Conservation (phyloP, 2,113 vertebrate genomes). For the Podiceps cristatus region DNA sequence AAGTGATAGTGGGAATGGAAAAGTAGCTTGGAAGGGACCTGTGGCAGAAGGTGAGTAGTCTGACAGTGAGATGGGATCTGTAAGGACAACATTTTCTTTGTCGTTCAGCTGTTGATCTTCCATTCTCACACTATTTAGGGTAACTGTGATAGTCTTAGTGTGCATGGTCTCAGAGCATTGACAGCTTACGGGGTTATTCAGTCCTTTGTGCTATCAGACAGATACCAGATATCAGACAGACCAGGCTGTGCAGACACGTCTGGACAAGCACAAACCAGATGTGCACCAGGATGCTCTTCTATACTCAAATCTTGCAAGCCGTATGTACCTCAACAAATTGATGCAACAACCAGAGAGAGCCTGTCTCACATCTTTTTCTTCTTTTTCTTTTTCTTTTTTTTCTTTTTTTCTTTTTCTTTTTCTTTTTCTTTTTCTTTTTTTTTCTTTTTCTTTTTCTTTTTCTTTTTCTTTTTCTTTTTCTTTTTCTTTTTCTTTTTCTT, state of each 20-base stretch:
- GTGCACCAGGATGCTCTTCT: not conserved
- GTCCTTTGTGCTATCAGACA: rapidly evolving
- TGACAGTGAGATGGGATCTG: not conserved
- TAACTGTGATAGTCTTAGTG: not conserved
- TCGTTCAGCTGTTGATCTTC: not conserved
- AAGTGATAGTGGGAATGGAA: not conserved
- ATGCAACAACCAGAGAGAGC: not conserved
- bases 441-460: no score
- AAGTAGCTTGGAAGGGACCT: not conserved
- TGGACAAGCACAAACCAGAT: not conserved
- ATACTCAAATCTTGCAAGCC: not conserved
- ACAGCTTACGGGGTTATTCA: not conserved
- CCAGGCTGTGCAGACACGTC: no score
- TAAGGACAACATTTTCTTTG: not conserved
- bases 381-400: not conserved
- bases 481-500: no score
- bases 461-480: no score
- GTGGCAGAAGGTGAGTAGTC: not conserved
- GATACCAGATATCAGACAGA: no score
- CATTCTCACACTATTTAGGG: not conserved
- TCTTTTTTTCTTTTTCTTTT: no score
- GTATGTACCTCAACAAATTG: not conserved
- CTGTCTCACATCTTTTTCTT: not conserved
- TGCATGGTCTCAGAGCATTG: not conserved
- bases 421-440: no score